Percentiles rank a stretch among this genome's conserved stretches.
Conservation (phyloP, 64 coral and sea anemone species). For the Trachythela sp. region DNA sequence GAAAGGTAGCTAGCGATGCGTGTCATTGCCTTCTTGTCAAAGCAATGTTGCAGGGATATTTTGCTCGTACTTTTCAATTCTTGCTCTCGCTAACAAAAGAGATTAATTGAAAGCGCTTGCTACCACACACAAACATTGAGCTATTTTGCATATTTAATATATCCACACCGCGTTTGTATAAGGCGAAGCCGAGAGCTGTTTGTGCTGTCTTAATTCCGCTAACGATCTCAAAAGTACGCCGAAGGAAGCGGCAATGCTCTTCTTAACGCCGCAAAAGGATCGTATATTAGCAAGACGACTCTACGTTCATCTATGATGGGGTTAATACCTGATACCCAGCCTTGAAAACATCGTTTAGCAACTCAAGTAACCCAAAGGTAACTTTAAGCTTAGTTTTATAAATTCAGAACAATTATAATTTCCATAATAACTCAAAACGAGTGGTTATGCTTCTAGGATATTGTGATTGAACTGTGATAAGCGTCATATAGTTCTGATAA, state of each 20-base stretch:
- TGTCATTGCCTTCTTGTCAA: no score
- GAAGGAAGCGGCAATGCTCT: neutral
- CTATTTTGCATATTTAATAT: conserved; percentile 15
- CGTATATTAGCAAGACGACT: no score
- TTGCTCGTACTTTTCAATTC: neutral
- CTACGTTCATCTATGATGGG: no score
- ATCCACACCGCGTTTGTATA: neutral
- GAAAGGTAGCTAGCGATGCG: no score
- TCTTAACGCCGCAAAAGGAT: no score
- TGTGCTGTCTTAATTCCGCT: neutral
- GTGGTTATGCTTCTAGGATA: neutral
- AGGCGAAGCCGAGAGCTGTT: neutral
- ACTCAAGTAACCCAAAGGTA: neutral
- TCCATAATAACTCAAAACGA: neutral
- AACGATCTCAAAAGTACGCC: neutral
- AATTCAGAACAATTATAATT: neutral
- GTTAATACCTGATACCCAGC: no score
- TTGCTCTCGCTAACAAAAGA: neutral
- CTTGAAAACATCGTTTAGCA: no score
- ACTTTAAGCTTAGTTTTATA: neutral
- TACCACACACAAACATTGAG: neutral
- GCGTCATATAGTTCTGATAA: neutral
- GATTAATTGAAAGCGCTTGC: neutral
- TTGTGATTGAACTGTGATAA: neutral
- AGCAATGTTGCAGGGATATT: no score